Evolutionary conservation across 2,797 vertebrate genomes (phyloP).

Genomic region (Tolypeutes matacus): DNA sequence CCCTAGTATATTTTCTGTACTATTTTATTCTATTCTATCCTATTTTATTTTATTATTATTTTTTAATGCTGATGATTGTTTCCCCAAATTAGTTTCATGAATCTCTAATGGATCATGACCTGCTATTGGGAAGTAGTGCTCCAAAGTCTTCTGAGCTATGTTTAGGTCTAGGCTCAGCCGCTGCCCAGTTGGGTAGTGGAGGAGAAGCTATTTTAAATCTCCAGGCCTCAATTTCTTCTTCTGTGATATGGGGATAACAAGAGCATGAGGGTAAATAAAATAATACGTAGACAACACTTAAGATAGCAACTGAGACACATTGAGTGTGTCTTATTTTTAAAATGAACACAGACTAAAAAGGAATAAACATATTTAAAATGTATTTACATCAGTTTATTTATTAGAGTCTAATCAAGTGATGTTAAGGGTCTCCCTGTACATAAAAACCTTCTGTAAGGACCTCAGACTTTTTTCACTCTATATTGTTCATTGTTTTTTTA

Average conservation of each 20-base stretch:
- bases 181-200: not conserved
- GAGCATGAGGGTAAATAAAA: not conserved
- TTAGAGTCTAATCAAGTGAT: not conserved
- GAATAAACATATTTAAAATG: conserved; percentile 34
- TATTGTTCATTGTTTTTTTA: conserved; percentile 28
- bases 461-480: not conserved
- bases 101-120: not conserved
- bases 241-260: not conserved
- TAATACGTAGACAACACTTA: not conserved
- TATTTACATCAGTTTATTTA: conserved; percentile 26
- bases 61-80: not conserved
- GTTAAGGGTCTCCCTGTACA: not conserved
- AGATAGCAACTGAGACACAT: not conserved
- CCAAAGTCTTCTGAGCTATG: not conserved
- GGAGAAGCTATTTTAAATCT: not conserved
- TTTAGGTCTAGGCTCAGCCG: not conserved
- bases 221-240: not conserved
- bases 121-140: not conserved
- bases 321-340: not conserved
- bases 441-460: not conserved
- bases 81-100: not conserved
- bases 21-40: not conserved
- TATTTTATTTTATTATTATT: not conserved
- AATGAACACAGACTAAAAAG: not conserved
- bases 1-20: not conserved